Evolutionary conservation across 92 coral and sea anemone species (phyloP), one percentile per base, ranked within the genome.

Genomic region (Siderastrea radians): DNA sequence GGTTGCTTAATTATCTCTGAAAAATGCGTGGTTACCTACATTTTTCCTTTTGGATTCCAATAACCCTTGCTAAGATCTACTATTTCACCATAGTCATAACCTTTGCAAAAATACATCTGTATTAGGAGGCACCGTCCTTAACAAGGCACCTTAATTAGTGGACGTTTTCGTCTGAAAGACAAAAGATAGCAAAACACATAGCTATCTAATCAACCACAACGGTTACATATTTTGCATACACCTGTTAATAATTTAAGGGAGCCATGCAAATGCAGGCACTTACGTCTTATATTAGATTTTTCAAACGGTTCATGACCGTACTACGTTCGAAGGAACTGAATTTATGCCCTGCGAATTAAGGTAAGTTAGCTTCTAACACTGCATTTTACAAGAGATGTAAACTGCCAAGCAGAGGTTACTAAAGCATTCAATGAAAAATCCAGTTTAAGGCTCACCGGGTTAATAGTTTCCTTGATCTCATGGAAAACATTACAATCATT

Each of bases 161-260:
- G 14, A 43, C 15, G 5, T 52, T 53, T 80, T 3, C 19, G 14
- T 13, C 19, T 14, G 46, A 48, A 54, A 80, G 54, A 48, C 45
- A 48, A 17, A 61, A 45, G 26, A 78, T 15, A 19, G 13, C 66
- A 17, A 26, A 26, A 61, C 17, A 16, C 19, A 26, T 13, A 61
- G 14, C 76, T 53, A 7, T 44, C 48, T 26, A 3, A 52, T 81
- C 76, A 2, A 45, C 54, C 74, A 81, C 53, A 54, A 15, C 15
- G 67, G 11, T 12, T 46, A 53, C 7, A 16, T 68, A 15, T 12
- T 48, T 70, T 52, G 53, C 49, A 43, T 57, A 54, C 52, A 68
- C 2, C 16, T 15, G 67, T 68, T 68, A 52, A 81, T 81, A 68
- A 68, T 81, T 81, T 1, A 68, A 45, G 48, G 14, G 9, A 49